Evolutionary conservation across 2,888 invertebrate species (phyloP), one percentile per base, ranked within the genome.

Genomic region (Melanchra persicariae): DNA sequence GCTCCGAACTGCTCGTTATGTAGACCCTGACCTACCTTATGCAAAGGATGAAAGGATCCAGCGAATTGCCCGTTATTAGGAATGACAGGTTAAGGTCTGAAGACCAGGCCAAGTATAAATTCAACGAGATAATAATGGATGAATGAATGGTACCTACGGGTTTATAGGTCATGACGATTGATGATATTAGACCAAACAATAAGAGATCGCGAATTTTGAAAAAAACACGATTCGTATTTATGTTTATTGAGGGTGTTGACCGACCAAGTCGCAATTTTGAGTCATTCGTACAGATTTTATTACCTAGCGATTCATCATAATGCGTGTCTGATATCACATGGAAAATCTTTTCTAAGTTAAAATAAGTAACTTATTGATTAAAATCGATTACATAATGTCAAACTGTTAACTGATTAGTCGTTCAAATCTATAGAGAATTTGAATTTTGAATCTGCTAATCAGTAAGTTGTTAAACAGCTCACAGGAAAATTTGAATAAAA

Each of bases 41-140:
- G 51, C 30, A 57, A 57, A 65, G 34, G 52, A 45, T 68, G 26
- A 40, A 34, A n/a, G 22, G 65, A 45, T 22, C 58, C 19, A 71
- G 54, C 30, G 37, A 55, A 59, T 79, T 73, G 49, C 4, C n/a
- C 43, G 37, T 66, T 61, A 77, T 81, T 80, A 75, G 49, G 30
- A 81, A 43, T 75, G 77, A 75, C 81, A 81, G 52, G 26, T 66
- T 80, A 37, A 54, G 75, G 61, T 62, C 52, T 34, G 34, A n/a
- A 65, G 47, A 47, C 15, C 19, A 37, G n/a, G 40, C 59, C 60
- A 65, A 62, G 24, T 30, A 61, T 54, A 58, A 59, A 40, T 40
- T 26, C 54, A 62, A 62, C 58, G 19, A 51, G 55, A 71, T 73
- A 52, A 47, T 49, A 26, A 10, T 22, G 12, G 9, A 17, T 47